A percentile compares a stretch with the other conserved stretches of the same genome.
Conservation (phyloP, 2,888 invertebrate genomes). For the Drosophila testacea region DNA sequence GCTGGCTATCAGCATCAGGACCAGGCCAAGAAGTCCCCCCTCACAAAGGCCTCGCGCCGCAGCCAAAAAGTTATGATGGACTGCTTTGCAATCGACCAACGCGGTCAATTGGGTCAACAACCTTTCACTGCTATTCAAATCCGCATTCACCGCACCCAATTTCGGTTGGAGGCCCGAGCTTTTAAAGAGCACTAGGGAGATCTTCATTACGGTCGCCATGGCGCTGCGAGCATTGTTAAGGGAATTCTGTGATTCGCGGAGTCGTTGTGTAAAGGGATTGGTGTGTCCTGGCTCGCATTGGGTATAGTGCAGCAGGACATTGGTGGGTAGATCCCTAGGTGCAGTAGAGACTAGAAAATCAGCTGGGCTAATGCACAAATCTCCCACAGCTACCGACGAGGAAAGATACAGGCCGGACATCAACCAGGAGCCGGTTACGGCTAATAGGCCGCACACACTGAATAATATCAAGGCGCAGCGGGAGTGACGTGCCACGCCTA, state of each 20-base stretch:
- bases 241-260: constrained; percentile 91
- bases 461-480: constrained; percentile 95
- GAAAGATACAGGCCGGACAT: constrained; percentile 95
- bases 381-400: constrained; percentile 93
- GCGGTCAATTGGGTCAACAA: constrained; percentile 89
- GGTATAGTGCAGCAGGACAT: constrained; percentile 91
- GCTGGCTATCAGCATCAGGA: constrained; percentile 94
- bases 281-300: constrained; percentile 93
- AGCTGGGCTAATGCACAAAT: constrained; percentile 94
- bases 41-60: constrained; percentile 94
- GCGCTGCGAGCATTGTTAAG: constrained; percentile 86
- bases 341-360: constrained; percentile 90
- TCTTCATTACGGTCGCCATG: constrained; percentile 85
- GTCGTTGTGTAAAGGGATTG: constrained; percentile 92
- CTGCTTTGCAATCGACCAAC: constrained; percentile 92
- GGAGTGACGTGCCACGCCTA: constrained; percentile 95
- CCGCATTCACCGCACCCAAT: constrained; percentile 91
- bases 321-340: constrained; percentile 87
- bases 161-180: constrained; percentile 89
- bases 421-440: constrained; percentile 95
- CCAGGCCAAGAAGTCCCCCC: constrained; percentile 92
- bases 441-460: constrained; percentile 93
- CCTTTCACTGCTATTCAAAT: constrained; percentile 91
- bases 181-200: constrained; percentile 85
- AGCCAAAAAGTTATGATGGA: constrained; percentile 93